These are phyloP conservation scores for Drosophila cyrtoloma DNA, from an alignment of 2,888 invertebrate species.

Conservation along the genomic window DNA sequence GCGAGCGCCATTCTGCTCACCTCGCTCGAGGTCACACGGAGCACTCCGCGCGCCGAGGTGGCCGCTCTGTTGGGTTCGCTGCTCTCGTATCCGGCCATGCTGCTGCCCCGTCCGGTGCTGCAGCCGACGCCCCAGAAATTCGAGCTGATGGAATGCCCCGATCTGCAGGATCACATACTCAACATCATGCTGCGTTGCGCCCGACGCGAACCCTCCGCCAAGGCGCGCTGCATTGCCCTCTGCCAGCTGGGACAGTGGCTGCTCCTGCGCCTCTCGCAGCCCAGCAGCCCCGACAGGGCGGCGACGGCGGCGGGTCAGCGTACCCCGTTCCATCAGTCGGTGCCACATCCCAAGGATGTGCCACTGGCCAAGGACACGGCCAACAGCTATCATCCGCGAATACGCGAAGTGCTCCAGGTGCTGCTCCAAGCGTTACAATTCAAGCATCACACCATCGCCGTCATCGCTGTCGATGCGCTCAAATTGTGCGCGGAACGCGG, in stretches of 20 bases:
- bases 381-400: constrained; percentile 80
- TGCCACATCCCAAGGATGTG: constrained; percentile 74
- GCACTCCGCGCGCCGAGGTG: constrained; percentile 95
- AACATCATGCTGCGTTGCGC: constrained; percentile 95
- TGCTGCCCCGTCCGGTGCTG: constrained; percentile 86
- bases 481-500: constrained; percentile 84
- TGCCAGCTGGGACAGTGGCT: constrained; percentile 91
- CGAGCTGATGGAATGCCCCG: constrained; percentile 84
- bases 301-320: constrained; percentile 11
- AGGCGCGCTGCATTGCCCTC: constrained; percentile 95
- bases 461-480: constrained; percentile 84
- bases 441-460: constrained; percentile 84
- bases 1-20: constrained; percentile 95
- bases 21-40: constrained; percentile 89
- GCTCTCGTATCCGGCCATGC: constrained; percentile 91
- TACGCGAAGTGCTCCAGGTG: constrained; percentile 85
- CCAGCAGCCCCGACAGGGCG: constrained; percentile 21
- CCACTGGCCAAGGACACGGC: constrained; percentile 39
- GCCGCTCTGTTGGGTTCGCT: constrained; percentile 95
- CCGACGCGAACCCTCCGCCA: constrained; percentile 94
- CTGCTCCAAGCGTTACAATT: constrained; percentile 85
- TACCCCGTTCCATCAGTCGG: constrained; percentile 72
- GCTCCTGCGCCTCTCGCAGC: constrained; percentile 81
- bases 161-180: constrained; percentile 91
- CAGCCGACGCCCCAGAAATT: constrained; percentile 87